A percentile compares a stretch with the other conserved stretches of the same genome.
Conservation (phyloP, 2,888 invertebrate genomes). For the Drosophila algonquin region DNA sequence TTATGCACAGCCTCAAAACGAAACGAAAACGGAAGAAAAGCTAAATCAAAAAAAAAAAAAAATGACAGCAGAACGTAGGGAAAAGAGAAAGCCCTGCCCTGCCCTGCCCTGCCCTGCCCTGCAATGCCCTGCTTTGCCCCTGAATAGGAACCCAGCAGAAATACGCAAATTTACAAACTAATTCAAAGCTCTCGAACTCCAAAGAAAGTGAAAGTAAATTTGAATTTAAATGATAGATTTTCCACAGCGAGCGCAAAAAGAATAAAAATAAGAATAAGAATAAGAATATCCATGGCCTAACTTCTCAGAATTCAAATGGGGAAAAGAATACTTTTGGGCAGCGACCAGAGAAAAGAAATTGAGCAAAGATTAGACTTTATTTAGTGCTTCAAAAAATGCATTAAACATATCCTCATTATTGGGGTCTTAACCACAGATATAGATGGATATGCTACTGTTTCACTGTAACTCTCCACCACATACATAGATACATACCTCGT, state of each 20-base stretch:
- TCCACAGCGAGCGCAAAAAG: conserved; percentile 24
- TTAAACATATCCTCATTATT: neutral
- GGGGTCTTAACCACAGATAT: neutral
- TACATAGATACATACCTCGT: too few species aligned
- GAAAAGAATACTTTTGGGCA: neutral
- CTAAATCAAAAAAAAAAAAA: neutral
- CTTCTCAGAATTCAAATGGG: conserved; percentile 8
- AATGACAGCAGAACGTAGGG: neutral
- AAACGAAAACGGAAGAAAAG: conserved; percentile 10
- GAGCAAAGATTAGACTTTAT: neutral
- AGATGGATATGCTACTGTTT: too few species aligned
- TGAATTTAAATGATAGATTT: conserved; percentile 79
- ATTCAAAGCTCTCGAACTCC: conserved; percentile 61
- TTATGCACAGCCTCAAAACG: conserved; percentile 43
- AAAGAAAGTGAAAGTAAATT: conserved; percentile 68
- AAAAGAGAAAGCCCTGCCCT: neutral
- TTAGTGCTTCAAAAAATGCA: neutral
- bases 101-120: neutral
- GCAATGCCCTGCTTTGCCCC: neutral
- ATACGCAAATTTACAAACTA: conserved; percentile 77
- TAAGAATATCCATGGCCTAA: conserved; percentile 18
- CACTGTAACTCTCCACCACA: too few species aligned
- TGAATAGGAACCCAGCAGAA: conserved; percentile 59
- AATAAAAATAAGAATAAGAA: conserved; percentile 6
- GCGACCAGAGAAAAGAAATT: neutral